phyloP scores from a whole-genome alignment of 2,113 vertebrate species.

The Megaceryle maxima region DNA sequence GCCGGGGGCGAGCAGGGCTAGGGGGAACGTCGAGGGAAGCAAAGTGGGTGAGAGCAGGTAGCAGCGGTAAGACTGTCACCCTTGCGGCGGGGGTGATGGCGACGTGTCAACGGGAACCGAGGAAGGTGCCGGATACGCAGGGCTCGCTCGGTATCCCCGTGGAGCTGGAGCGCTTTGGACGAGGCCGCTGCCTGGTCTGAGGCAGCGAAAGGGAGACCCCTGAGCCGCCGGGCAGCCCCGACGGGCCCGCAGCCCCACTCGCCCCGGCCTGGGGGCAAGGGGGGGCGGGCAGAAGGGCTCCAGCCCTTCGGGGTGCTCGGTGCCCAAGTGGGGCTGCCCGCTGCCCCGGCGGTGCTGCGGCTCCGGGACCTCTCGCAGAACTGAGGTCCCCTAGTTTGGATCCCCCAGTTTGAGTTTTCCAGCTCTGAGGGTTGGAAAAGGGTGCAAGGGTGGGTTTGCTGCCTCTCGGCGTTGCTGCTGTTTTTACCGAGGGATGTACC shows the following conservation, averaged over 20 bases:
- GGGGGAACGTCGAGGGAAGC: not conserved
- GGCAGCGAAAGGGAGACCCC: not conserved
- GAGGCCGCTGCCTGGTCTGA: not conserved
- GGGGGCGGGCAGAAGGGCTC: too few relatives aligned
- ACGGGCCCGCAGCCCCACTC: not conserved
- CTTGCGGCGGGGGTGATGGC: not conserved
- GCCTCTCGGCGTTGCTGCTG: not conserved
- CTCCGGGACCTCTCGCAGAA: not conserved
- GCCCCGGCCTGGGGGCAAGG: too few relatives aligned
- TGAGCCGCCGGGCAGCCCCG: not conserved
- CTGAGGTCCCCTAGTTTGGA: not conserved
- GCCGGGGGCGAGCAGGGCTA: not conserved
- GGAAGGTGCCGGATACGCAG: not conserved
- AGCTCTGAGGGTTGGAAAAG: not conserved
- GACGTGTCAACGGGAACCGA: not conserved
- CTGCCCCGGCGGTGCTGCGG: not conserved
- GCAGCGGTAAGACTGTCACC: not conserved
- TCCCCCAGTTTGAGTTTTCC: not conserved
- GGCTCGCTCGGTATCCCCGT: not conserved
- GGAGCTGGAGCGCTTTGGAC: not conserved
- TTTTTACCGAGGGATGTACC: not conserved
- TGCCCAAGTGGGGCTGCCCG: too few relatives aligned
- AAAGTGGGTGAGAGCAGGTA: not conserved
- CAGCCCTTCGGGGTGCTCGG: not conserved
- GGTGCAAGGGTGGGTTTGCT: not conserved